Percentiles rank a stretch among this genome's conserved stretches.
Evolutionary conservation across 2,113 vertebrate species (phyloP).

Genomic region (Pitta sordida): DNA sequence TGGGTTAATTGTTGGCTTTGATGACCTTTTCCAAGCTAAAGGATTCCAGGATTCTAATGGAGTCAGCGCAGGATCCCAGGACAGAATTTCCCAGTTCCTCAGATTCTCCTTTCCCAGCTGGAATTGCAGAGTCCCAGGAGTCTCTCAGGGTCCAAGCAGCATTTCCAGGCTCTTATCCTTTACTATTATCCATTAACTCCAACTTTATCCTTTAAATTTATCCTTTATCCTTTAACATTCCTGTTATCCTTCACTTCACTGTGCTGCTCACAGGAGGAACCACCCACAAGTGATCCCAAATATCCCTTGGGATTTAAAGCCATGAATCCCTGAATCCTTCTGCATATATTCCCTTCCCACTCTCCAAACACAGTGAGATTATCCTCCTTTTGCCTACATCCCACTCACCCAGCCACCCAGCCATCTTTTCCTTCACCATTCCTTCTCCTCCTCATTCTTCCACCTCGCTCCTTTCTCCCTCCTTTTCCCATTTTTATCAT

Average conservation of each 20-base stretch:
- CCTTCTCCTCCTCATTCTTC: neutral
- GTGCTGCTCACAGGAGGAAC: too few relatives aligned
- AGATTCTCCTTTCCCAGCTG: neutral
- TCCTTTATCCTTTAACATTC: neutral
- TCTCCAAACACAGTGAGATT: accelerated
- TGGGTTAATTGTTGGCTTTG: neutral
- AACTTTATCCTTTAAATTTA: neutral
- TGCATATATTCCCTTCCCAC: neutral
- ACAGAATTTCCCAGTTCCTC: neutral
- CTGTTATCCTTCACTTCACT: neutral
- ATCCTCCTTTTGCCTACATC: neutral
- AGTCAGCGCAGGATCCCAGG: neutral
- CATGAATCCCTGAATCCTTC: neutral
- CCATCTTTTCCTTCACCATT: neutral
- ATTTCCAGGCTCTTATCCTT: neutral
- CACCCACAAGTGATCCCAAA: neutral
- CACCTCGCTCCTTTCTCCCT: neutral
- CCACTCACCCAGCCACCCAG: neutral
- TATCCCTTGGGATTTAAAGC: neutral
- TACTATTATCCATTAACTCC: neutral
- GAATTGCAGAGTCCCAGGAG: neutral
- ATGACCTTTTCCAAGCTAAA: neutral
- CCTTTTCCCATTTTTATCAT: neutral
- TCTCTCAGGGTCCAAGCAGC: neutral
- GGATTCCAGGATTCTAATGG: neutral